phyloP scores from a whole-genome alignment of 2,113 vertebrate genomes.

The Oreamnos americanus region DNA sequence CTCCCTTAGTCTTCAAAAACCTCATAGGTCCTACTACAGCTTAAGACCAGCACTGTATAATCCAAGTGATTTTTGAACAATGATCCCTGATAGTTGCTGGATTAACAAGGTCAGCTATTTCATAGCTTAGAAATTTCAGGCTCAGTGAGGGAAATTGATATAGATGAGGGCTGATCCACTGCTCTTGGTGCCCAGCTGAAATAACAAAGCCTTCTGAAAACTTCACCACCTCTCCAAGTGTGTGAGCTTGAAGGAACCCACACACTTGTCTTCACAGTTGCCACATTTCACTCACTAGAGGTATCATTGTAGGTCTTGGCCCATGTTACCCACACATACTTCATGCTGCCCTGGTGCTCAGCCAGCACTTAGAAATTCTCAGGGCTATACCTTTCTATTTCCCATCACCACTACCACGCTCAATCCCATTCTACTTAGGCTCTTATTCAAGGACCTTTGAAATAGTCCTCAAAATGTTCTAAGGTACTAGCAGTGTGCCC shows the following conservation, averaged over 20 bases:
- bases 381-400: background rate
- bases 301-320: background rate
- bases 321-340: background rate
- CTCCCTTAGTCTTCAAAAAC: background rate
- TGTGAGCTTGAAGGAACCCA: slow-evolving; percentile 41
- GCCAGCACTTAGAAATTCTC: background rate
- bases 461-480: background rate
- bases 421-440: background rate
- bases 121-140: background rate
- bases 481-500: background rate
- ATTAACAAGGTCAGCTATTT: slow-evolving; percentile 11
- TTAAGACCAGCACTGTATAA: background rate
- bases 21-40: background rate
- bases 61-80: background rate
- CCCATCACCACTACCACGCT: too few relatives aligned
- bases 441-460: background rate
- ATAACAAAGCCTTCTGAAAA: slow-evolving; percentile 35
- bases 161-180: background rate
- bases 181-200: background rate
- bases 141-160: background rate
- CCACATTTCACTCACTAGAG: slow-evolving; percentile 13
- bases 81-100: background rate
- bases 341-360: background rate
- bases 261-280: background rate
- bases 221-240: background rate